Evolutionary conservation across 2,113 vertebrate genomes (phyloP).

Genomic region (Crotalus viridis): DNA sequence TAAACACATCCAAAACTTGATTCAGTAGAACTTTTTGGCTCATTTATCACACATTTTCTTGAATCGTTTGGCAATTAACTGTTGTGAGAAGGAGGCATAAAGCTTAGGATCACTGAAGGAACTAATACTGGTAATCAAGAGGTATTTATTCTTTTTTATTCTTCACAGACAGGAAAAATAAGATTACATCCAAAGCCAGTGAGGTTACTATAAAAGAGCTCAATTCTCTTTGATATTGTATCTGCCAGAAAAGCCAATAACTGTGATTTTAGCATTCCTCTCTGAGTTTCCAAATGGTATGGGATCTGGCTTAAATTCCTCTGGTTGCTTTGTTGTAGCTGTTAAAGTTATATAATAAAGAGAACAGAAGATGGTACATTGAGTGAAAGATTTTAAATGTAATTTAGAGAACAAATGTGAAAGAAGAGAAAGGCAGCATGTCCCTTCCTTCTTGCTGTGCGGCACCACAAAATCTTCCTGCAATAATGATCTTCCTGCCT

Average conservation of each 20-base stretch:
- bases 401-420: constrained; percentile 9
- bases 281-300: constrained; percentile 29
- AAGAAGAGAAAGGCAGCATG: background rate
- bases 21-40: background rate
- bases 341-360: constrained; percentile 28
- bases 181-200: constrained; percentile 25
- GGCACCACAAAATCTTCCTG: background rate
- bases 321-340: constrained; percentile 6
- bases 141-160: constrained; percentile 30
- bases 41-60: background rate
- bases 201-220: constrained; percentile 17
- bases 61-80: background rate
- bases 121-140: constrained; percentile 24
- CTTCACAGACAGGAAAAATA: constrained; percentile 3
- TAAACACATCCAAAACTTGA: background rate
- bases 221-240: constrained; percentile 31
- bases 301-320: constrained; percentile 23
- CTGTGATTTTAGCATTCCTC: constrained; percentile 33
- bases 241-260: constrained; percentile 36
- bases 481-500: background rate
- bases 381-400: background rate
- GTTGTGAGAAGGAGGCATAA: background rate
- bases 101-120: constrained; percentile 4
- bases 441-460: background rate
- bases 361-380: background rate